Percentiles rank a stretch among this genome's conserved stretches.
These are phyloP conservation scores for Aviceda subcristata DNA, from an alignment of 2,113 vertebrate genomes.

Conservation along the genomic window DNA sequence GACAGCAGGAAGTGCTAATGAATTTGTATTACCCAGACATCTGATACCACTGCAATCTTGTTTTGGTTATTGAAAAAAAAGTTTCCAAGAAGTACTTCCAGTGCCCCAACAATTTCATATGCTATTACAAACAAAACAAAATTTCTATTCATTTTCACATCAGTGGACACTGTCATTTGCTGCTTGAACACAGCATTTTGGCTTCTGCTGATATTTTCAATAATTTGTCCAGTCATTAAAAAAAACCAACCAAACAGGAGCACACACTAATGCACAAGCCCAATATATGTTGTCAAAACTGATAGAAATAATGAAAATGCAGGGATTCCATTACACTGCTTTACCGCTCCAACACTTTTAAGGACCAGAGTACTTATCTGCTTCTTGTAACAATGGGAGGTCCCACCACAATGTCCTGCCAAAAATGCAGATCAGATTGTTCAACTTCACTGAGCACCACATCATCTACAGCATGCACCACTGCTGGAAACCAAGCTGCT, in stretches of 20 bases:
- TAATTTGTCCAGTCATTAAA: not conserved
- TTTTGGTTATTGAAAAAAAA: not conserved
- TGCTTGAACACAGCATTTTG: not conserved
- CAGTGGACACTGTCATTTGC: not conserved
- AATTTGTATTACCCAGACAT: slow-evolving; percentile 65
- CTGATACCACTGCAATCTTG: slow-evolving; percentile 33
- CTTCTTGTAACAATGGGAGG: not conserved
- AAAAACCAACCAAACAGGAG: fast-evolving
- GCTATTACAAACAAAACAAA: not conserved
- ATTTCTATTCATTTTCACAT: not conserved
- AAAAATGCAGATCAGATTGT: not conserved
- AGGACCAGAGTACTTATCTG: not conserved
- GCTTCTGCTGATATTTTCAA: not conserved
- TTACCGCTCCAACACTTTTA: not conserved
- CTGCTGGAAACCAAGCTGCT: not conserved
- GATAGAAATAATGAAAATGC: not conserved
- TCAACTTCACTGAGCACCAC: not conserved
- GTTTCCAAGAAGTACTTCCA: not conserved
- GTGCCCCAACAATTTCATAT: not conserved
- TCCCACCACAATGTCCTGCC: not conserved
- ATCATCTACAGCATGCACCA: not conserved
- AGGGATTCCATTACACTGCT: not conserved
- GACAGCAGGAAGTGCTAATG: slow-evolving; percentile 63
- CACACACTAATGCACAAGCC: fast-evolving
- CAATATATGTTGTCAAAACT: not conserved